phyloP scores from a whole-genome alignment of 2,888 invertebrate species.

The Diaprepes abbreviatus region DNA sequence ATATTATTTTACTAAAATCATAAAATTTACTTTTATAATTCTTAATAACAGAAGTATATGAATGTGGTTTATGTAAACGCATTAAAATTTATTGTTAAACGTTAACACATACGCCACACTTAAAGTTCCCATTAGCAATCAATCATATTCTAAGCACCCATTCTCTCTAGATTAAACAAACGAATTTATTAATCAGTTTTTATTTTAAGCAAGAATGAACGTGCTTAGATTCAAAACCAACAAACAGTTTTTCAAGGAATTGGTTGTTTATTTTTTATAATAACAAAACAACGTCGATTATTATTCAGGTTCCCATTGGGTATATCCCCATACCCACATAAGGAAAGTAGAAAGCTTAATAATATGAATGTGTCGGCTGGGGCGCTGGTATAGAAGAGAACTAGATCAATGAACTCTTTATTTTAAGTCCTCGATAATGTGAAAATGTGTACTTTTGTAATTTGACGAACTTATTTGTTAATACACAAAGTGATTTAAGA shows the following conservation, averaged over 20 bases:
- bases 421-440: neutral
- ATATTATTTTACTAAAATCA: no score
- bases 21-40: no score
- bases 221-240: neutral
- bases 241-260: neutral
- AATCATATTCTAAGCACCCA: no score
- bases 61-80: no score
- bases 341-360: conserved; percentile 34
- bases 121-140: no score
- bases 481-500: neutral
- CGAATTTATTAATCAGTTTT: neutral
- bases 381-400: conserved; percentile 6
- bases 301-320: no score
- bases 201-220: conserved; percentile 5
- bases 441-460: neutral
- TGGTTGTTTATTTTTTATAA: conserved; percentile 3
- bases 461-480: no score
- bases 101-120: no score
- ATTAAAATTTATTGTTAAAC: no score
- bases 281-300: neutral
- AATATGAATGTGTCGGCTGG: conserved; percentile 20
- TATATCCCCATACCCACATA: neutral
- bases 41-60: no score
- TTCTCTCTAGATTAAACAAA: no score
- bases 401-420: conserved; percentile 34